phyloP scores from a whole-genome alignment of 2,113 vertebrate species.

The Cinclus mexicanus region DNA sequence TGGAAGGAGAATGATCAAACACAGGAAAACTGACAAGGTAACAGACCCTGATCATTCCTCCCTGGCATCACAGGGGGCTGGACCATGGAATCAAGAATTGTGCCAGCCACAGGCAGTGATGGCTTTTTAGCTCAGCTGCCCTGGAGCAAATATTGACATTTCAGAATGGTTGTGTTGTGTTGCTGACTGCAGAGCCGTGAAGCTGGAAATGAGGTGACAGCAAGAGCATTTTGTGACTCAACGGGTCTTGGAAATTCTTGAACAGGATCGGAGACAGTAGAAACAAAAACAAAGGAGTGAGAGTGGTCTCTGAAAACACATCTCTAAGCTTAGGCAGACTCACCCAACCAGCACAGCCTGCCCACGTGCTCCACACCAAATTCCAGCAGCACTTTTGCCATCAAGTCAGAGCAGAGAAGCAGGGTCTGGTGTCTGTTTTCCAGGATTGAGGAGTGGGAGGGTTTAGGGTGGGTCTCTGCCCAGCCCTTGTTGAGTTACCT shows the following conservation, averaged over 20 bases:
- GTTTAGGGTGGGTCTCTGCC: not conserved
- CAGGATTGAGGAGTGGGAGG: not conserved
- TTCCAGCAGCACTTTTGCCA: not conserved
- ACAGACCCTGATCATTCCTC: not conserved
- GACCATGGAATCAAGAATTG: not conserved
- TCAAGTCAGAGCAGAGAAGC: not conserved
- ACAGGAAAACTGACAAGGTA: not conserved
- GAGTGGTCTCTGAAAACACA: not conserved
- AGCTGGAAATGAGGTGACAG: not conserved
- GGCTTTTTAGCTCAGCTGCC: not conserved
- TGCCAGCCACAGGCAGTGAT: not conserved
- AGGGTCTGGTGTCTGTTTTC: not conserved
- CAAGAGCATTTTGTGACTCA: not conserved
- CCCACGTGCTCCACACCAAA: accelerated
- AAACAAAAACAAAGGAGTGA: not conserved
- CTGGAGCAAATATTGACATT: not conserved
- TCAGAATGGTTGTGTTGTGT: not conserved
- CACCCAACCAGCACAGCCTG: not conserved
- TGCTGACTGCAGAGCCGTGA: not conserved
- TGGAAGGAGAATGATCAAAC: not conserved
- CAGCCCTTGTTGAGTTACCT: not conserved
- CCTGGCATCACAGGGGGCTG: not conserved
- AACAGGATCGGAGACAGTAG: not conserved
- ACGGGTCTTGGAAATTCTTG: not conserved
- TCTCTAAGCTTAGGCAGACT: not conserved